phyloP scores from a whole-genome alignment of 2,113 vertebrate genomes.

The Tautogolabrus adspersus region DNA sequence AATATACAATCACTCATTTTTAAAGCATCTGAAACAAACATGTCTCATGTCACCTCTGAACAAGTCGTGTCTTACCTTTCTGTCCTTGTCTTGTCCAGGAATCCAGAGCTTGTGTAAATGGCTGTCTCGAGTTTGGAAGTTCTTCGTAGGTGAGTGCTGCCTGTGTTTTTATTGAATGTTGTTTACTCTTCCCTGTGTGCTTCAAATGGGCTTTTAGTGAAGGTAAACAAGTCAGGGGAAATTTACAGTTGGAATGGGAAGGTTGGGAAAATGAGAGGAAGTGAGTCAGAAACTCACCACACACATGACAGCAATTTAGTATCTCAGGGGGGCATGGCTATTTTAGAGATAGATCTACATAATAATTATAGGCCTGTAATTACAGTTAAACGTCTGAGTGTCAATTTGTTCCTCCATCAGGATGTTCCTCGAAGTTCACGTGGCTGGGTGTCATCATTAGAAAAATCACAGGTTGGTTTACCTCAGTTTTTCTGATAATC shows the following conservation, averaged over 20 bases:
- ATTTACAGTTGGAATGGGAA: conserved; percentile 1
- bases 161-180: background rate
- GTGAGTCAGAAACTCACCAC: conserved; percentile 2
- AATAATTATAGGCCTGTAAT: conserved; percentile 24
- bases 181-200: conserved; percentile 20
- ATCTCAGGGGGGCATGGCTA: background rate
- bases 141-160: conserved; percentile 62
- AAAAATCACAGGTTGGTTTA: conserved; percentile 59
- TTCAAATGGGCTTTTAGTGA: conserved; percentile 13
- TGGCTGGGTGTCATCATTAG: conserved; percentile 54
- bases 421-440: conserved; percentile 57
- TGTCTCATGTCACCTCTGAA: background rate
- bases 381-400: conserved; percentile 9
- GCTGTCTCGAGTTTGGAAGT: conserved; percentile 61
- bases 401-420: conserved; percentile 45
- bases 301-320: conserved; percentile 15
- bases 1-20: background rate
- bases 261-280: background rate
- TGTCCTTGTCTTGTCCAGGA: conserved; percentile 43
- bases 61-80: background rate
- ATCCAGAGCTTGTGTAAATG: conserved; percentile 70
- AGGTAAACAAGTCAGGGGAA: conserved; percentile 7
- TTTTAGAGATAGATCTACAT: conserved; percentile 13
- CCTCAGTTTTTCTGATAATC: background rate
- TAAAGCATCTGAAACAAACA: background rate